Evolutionary conservation across 23 tunicate species (phyloP), one percentile per base, ranked within the genome.

Genomic region (Clavelina lepadiformis): DNA sequence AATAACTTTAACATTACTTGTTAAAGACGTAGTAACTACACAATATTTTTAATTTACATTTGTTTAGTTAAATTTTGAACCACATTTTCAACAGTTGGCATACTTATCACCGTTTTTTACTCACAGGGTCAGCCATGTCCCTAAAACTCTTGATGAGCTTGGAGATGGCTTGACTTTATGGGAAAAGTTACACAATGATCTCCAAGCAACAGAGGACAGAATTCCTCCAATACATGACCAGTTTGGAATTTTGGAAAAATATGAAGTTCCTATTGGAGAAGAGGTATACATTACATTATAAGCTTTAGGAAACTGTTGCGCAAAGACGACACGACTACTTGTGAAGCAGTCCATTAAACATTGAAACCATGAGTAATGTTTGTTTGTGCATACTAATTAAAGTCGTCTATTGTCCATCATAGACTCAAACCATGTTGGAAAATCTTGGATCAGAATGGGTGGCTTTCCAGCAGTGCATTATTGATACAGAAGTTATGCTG

Each of bases 141-240:
- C 92, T 2, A 83, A 80, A 51, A 76, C 80, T 19, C 57, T 92
- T 63, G 92, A 83, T 37, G 93, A 83, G 49, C 70, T 92, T 44
- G 74, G 92, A 13, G 88, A 83, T 15, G 77, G 86, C 11, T 38
- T 92, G 34, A 82, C 60, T 3, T 56, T 92, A 24, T 92, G 93
- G 92, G 98, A 92, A 34, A 67, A 78, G 26, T 71, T 92, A 5
- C 78, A 83, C 66, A 34, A 56, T 23, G 74, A 74, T 4, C 56
- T 91, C 25, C 71, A 75, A 59, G 77, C 64, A 30, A 92, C 86
- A 3, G 86, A 92, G 53, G 65, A 69, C 18, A 53, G 81, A 55
- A 82, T 92, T 18, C 87, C 88, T 36, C 85, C 86, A 1, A 83
- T 92, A 15, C 93, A 83, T 46, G 98, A 92, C 35, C 98, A 92